Conservation (phyloP, 2,797 vertebrate species). For the Sorex maritimensis region DNA sequence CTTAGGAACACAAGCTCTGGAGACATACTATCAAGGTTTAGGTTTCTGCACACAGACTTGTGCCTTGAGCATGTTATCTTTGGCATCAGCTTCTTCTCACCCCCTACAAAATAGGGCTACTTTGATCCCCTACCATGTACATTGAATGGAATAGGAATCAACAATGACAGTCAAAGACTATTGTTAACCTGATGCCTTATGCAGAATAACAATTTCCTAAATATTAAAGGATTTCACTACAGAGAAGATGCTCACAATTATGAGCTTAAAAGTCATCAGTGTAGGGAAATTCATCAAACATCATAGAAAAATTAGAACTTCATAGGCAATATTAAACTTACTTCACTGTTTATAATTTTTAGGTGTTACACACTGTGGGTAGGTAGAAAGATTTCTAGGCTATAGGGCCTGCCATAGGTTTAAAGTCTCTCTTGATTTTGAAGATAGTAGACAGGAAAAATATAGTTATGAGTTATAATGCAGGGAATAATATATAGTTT, state of each 20-base stretch:
- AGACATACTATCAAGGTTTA: background rate
- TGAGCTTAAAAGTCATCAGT: too few relatives aligned
- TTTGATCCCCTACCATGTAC: background rate
- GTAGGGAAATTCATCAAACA: too few relatives aligned
- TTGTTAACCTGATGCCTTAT: background rate
- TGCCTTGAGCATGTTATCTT: background rate
- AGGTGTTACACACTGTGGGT: background rate
- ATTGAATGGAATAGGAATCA: background rate
- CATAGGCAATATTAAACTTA: too few relatives aligned
- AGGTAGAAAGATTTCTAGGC: too few relatives aligned
- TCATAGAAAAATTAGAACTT: too few relatives aligned
- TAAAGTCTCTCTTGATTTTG: too few relatives aligned
- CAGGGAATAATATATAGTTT: too few relatives aligned
- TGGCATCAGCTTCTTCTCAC: background rate
- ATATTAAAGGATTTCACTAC: too few relatives aligned
- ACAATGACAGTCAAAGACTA: background rate
- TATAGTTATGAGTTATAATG: too few relatives aligned
- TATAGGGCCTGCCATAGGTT: too few relatives aligned
- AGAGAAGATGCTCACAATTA: background rate
- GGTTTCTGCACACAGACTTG: background rate
- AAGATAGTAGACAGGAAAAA: too few relatives aligned
- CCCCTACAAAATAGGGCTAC: background rate
- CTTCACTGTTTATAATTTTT: background rate
- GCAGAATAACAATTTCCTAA: background rate
- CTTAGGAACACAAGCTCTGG: background rate